Evolutionary conservation across 2,888 invertebrate species (phyloP).

Genomic region (Synanthedon vespiformis): DNA sequence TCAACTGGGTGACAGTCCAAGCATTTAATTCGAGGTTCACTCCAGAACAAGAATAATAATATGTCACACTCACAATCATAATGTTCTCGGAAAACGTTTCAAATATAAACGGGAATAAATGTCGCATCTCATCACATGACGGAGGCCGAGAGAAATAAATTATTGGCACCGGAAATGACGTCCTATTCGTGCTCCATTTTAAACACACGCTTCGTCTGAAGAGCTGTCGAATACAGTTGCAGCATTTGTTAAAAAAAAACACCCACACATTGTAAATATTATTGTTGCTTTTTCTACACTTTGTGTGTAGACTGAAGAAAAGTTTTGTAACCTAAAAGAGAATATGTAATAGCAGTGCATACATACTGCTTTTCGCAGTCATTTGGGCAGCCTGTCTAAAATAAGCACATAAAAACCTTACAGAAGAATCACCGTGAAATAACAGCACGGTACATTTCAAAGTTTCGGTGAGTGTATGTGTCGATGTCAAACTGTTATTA

Average conservation of each 20-base stretch:
- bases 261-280: not conserved
- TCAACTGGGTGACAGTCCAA: not conserved
- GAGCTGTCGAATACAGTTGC: not conserved
- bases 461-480: too few relatives aligned
- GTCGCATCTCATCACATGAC: conserved; percentile 58
- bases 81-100: conserved; percentile 53
- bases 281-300: too few relatives aligned
- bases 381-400: too few relatives aligned
- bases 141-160: conserved; percentile 63
- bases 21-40: conserved; percentile 12
- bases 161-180: conserved; percentile 68
- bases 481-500: too few relatives aligned
- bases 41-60: conserved; percentile 29
- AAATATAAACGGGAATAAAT: conserved; percentile 58
- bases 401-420: too few relatives aligned
- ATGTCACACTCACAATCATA: conserved; percentile 33
- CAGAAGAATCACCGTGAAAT: too few relatives aligned
- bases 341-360: too few relatives aligned
- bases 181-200: conserved; percentile 60
- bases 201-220: conserved; percentile 39
- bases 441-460: too few relatives aligned
- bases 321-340: too few relatives aligned
- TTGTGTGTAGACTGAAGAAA: too few relatives aligned
- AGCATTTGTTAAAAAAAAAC: not conserved
- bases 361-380: too few relatives aligned